Evolutionary conservation across 2,888 invertebrate species (phyloP), one percentile per base, ranked within the genome.

Genomic region (Nymphalis c-album): DNA sequence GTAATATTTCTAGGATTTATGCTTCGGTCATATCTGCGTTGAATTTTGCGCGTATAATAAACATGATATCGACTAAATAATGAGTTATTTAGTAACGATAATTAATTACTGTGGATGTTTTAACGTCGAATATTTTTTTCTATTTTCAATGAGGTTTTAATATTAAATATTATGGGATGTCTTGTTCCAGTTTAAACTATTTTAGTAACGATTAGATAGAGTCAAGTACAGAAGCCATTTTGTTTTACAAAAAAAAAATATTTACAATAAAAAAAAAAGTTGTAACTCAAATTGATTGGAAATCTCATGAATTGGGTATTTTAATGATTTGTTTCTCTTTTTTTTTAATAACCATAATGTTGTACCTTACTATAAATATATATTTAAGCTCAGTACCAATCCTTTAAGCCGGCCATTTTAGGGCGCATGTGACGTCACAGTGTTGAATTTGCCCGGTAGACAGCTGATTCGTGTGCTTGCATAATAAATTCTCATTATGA

Each of bases 81-180:
- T 40, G 40, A 40, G 13, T 40, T 10, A 13, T 2, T 40, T 13
- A 4, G 13, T 13, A 13, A 40, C 4, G 13, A 40, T 13, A 40
- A 40, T 13, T 40, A 40, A 13, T 13, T 13, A 13, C 40, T 13
- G 40, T 40, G 3, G 13, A 40, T 10, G 13, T 40, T 40, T 10
- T 40, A 40, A 4, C 40, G 4, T 40, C 4, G 4, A 40, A 40
- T 40, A 13, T 55, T 31, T 62, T 46, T 45, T 17, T 47, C 51
- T 63, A 68, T 65, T 68, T 71, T 68, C 68, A 71, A 61, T 61
- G 48, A 50, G 63, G 65, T n/a, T 51, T 22, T 26, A 13, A 53
- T 22, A 57, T 57, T 20, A 50, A 62, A 60, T 18, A 59, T 62
- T 45, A 26, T n/a, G 45, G 26, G 62, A 31, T 55, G 63, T 62